Evolutionary conservation across 2,113 vertebrate genomes (phyloP), one percentile per base, ranked within the genome.

Genomic region (Phoenicopterus ruber): DNA sequence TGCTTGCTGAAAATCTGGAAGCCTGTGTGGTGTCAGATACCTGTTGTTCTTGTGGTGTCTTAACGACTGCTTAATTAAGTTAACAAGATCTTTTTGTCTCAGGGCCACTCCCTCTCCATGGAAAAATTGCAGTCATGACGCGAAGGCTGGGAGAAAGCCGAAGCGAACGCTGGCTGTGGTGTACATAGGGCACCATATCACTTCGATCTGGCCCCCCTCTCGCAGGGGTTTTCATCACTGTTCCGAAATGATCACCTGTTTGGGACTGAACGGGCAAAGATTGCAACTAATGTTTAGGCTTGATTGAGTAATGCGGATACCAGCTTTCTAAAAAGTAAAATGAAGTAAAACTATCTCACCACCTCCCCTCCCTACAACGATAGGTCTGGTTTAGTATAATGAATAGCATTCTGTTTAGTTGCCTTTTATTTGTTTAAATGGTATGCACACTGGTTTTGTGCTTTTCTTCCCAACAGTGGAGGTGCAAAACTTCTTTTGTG

Each of bases 41-140:
- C 26, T 86, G n/a, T 88, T 6, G 1, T 71, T 86, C 38, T 82
- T 61, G 34, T 47, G 28, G 20, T 81, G 59, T 78, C 81, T 71
- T 65, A 74, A 65, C 78, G 55, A 61, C 25, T 44, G 26, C 13
- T 36, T 72, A 67, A 85, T 81, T 69, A 71, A 88, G 9, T 76
- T 94, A 82, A 63, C 7, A 40, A 57, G 49, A 44, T 67, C 18
- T 69, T 94, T 96, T 82, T 82, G 47, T 82, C 58, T 72, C n/a
- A 29, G 34, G 14, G 57, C 70, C 61, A 8, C 52, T 88, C 82
- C 74, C 29, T 87, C 13, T 55, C 42, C 16, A 6, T 32, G 62
- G 82, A 86, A 94, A 65, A 76, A 65, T 16, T 0, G 0, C 13
- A 6, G 11, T 73, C 40, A 20, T 2, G 10, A 13, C 0, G 0